Conservation (phyloP, 2,113 vertebrate genomes). For the Oreochromis spilurus region DNA sequence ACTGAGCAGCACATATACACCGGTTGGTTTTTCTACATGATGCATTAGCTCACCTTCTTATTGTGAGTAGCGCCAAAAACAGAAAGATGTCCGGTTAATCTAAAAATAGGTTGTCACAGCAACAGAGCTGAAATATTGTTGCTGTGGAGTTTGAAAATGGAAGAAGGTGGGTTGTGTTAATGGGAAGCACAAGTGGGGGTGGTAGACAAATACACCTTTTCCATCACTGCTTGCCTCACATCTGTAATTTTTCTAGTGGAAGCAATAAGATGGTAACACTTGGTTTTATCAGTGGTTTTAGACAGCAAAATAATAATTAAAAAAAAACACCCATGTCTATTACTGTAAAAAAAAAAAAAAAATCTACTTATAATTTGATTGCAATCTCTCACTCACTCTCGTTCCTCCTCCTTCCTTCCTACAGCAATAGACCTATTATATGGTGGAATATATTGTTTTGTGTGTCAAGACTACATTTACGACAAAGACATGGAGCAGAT, state of each 20-base stretch:
- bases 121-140: slow-evolving; percentile 61
- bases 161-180: slow-evolving; percentile 21
- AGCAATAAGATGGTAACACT: neutral
- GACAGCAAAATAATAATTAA: neutral
- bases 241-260: neutral
- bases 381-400: slow-evolving; percentile 1
- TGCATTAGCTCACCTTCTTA: slow-evolving; percentile 3
- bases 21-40: slow-evolving; percentile 4
- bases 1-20: neutral
- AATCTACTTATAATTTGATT: slow-evolving; percentile 30
- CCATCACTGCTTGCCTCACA: neutral
- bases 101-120: slow-evolving; percentile 73
- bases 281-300: neutral
- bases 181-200: slow-evolving; percentile 20
- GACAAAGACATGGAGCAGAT: slow-evolving; percentile 99
- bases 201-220: slow-evolving; percentile 23
- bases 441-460: slow-evolving; percentile 98
- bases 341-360: neutral
- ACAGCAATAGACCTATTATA: slow-evolving; percentile 96
- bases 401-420: neutral
- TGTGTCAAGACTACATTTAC: slow-evolving; percentile 99
- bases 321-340: neutral
- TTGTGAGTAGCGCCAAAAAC: slow-evolving; percentile 25
- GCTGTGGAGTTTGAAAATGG: slow-evolving; percentile 52
- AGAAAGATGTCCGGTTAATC: slow-evolving; percentile 35